Evolutionary conservation across 2,113 vertebrate species (phyloP).

Genomic region (Nematolebias whitei): DNA sequence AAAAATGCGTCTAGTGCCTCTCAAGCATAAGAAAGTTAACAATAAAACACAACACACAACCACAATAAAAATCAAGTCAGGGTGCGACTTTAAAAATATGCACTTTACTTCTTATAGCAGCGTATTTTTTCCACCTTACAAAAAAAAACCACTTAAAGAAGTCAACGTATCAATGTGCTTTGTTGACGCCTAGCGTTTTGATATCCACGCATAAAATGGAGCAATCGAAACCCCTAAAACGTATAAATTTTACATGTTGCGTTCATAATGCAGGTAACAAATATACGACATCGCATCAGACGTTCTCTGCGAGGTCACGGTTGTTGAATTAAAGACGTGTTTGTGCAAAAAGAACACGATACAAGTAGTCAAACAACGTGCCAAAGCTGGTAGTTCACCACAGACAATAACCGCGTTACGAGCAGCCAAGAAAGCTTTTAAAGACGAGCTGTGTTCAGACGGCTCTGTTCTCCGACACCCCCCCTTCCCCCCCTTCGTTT

Average conservation of each 20-base stretch:
- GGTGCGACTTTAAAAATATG: too few species aligned
- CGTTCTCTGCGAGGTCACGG: neutral
- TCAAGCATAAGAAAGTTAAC: too few species aligned
- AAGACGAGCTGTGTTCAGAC: slow-evolving; percentile 21
- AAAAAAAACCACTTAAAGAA: too few species aligned
- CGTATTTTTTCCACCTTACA: neutral
- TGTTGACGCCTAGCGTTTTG: too few species aligned
- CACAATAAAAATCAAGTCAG: too few species aligned
- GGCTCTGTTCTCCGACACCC: slow-evolving; percentile 27
- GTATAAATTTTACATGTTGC: neutral
- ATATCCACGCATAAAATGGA: neutral
- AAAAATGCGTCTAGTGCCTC: too few species aligned
- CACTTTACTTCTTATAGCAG: too few species aligned
- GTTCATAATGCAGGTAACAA: too few species aligned
- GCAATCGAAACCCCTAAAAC: neutral
- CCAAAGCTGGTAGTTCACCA: slow-evolving; percentile 11
- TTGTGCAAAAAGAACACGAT: neutral
- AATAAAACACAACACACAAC: too few species aligned
- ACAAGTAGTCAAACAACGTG: slow-evolving; percentile 14
- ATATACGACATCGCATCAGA: neutral
- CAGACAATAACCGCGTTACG: slow-evolving; percentile 18
- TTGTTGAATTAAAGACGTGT: neutral
- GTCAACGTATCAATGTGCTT: too few species aligned
- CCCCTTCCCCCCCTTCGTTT: slow-evolving; percentile 9
- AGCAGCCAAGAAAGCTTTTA: slow-evolving; percentile 26